These are phyloP conservation scores for Oeneis ivallda DNA, from an alignment of 2,888 invertebrate genomes.

Conservation along the genomic window DNA sequence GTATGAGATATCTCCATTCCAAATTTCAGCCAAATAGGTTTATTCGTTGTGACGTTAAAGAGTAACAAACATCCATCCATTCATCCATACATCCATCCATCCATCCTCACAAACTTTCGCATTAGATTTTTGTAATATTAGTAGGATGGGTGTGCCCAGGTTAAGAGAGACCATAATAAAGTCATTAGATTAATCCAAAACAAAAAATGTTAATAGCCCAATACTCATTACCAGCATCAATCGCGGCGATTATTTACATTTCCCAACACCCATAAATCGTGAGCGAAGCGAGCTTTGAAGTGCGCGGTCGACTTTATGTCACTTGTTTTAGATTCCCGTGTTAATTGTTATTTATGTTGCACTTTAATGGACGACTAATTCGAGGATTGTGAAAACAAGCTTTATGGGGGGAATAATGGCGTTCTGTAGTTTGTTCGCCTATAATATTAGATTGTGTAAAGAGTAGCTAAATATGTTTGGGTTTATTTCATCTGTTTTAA, in stretches of 20 bases:
- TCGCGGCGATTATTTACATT: constrained; percentile 26
- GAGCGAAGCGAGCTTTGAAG: constrained; percentile 30
- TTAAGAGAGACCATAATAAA: neutral
- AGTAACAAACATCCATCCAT: no score
- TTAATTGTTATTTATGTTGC: constrained; percentile 35
- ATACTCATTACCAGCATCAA: constrained; percentile 29
- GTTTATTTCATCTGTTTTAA: neutral
- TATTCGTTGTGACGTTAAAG: no score
- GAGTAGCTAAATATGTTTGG: constrained; percentile 8
- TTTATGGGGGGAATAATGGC: constrained; percentile 32
- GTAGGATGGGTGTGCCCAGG: no score
- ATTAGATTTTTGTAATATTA: no score
- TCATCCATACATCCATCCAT: no score
- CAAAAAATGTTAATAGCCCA: constrained; percentile 28
- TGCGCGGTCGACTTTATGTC: constrained; percentile 32
- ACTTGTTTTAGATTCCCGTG: constrained; percentile 28
- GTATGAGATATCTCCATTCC: no score
- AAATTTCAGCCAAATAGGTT: no score
- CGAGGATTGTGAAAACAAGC: constrained; percentile 34
- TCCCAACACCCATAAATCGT: constrained; percentile 30
- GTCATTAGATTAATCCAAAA: neutral
- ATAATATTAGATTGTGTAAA: neutral
- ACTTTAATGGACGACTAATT: constrained; percentile 34
- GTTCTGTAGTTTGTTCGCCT: neutral
- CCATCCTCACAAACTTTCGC: no score